Conservation (phyloP, 2,888 invertebrate genomes). For the Zygaena filipendulae region DNA sequence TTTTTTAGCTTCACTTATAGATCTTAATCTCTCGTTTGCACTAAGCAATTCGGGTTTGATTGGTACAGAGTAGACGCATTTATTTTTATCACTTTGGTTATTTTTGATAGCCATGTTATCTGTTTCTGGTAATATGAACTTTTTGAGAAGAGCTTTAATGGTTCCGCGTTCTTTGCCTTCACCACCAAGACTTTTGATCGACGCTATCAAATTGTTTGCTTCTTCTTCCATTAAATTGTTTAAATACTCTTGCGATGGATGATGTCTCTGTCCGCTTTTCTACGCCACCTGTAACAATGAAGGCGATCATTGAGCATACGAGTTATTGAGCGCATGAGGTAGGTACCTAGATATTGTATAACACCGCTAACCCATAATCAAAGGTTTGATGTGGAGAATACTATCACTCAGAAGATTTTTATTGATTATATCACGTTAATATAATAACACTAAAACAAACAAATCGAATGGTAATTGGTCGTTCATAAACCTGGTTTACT, state of each 20-base stretch:
- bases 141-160: conserved; percentile 48
- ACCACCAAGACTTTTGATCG: conserved; percentile 40
- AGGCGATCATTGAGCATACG: conserved; percentile 17
- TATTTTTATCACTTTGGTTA: conserved; percentile 36
- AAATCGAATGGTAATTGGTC: no score
- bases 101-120: conserved; percentile 56
- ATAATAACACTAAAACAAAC: no score
- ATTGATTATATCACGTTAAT: no score
- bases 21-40: conserved; percentile 35
- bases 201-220: conserved; percentile 43
- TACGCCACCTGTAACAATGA: conserved; percentile 59
- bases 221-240: conserved; percentile 54
- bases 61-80: conserved; percentile 48
- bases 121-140: conserved; percentile 46
- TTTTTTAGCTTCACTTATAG: conserved; percentile 47
- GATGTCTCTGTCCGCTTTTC: conserved; percentile 38
- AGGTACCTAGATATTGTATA: no score
- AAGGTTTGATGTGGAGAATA: no score
- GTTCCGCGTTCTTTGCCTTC: conserved; percentile 45
- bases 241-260: conserved; percentile 45
- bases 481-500: no score
- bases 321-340: conserved; percentile 8
- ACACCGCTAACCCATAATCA: no score
- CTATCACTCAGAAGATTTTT: no score
- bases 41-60: conserved; percentile 33